phyloP scores from a whole-genome alignment of 2,888 invertebrate species.

The Acleris emargana region DNA sequence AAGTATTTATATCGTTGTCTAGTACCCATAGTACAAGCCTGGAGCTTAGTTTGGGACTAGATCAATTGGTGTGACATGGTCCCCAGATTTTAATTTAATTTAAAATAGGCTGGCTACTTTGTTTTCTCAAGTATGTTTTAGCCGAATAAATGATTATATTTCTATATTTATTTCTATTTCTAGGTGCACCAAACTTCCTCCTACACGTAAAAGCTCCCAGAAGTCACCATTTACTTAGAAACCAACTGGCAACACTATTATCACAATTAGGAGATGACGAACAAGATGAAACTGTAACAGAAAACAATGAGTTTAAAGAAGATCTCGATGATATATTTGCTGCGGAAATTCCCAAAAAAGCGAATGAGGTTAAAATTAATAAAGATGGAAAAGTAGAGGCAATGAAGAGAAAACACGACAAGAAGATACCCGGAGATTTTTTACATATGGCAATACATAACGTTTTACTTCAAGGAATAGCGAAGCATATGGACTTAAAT shows the following conservation, averaged over 20 bases:
- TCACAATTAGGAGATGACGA: constrained; percentile 64
- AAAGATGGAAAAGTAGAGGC: constrained; percentile 26
- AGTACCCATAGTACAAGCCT: too few species aligned
- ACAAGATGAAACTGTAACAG: constrained; percentile 26
- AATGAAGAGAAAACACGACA: neutral
- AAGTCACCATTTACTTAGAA: constrained; percentile 59
- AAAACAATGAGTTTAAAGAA: constrained; percentile 27
- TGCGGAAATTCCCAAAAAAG: constrained; percentile 17
- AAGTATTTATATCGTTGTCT: too few species aligned
- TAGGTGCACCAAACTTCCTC: constrained; percentile 54
- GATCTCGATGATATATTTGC: constrained; percentile 11
- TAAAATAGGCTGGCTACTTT: too few species aligned
- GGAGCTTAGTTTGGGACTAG: too few species aligned
- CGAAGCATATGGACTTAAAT: constrained; percentile 60
- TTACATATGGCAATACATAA: constrained; percentile 67
- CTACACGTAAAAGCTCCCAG: constrained; percentile 58
- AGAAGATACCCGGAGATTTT: constrained; percentile 46
- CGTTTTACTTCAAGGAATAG: constrained; percentile 60
- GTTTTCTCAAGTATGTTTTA: neutral
- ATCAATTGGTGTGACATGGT: too few species aligned
- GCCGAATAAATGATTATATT: neutral
- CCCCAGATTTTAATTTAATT: too few species aligned
- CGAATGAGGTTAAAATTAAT: constrained; percentile 18
- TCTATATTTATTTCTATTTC: constrained; percentile 38
- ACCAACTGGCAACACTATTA: constrained; percentile 55